Evolutionary conservation across 2,888 invertebrate species (phyloP), one percentile per base, ranked within the genome.

Genomic region (Hemicrepidius hirtus): DNA sequence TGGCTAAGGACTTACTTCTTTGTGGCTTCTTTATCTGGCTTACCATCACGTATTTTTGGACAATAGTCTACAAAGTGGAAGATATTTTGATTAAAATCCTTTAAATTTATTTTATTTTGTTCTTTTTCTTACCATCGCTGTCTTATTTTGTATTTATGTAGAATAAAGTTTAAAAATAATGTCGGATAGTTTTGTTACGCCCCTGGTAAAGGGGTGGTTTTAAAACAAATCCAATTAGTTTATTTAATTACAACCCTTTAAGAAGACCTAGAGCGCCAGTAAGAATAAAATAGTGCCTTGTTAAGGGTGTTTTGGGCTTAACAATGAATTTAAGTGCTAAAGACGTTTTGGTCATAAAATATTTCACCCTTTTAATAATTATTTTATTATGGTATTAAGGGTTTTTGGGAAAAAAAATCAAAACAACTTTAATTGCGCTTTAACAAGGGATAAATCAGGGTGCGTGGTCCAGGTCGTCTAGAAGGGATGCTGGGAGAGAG

Each of bases 1-100:
- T 84, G 20, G 12, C 82, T 2, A 85, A 82, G 59, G 84, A 86
- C 74, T 60, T 83, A 1, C 0, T 84, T 5, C 60, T 86, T 2
- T 68, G 72, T 0, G 68, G 69, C 24, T 68, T 85, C 6, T 44
- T 83, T 0, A 20, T 81, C 6, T 87, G 83, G 82, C 60, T 81
- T 16, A 12, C 21, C 18, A 21, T 10, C 3, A 21, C 20, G 1
- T 49, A 49, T 18, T 49, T 49, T 12, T 49, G 49, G 49, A 49
- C 49, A 0, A 10, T 49, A 4, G 18, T 49, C 7, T 49, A 49
- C 16, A 21, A 4, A 10, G 6, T 49, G 3, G 49, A 49, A 12
- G 12, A 20, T 3, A 5, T 20, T 2, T 10, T 49, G 1, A 7
- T 5, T 1, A 20, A 40, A 6, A 40, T 40, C 2, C 3, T 40